Evolutionary conservation across 2,113 vertebrate genomes (phyloP), one percentile per base, ranked within the genome.

Genomic region (Neotoma lepida): DNA sequence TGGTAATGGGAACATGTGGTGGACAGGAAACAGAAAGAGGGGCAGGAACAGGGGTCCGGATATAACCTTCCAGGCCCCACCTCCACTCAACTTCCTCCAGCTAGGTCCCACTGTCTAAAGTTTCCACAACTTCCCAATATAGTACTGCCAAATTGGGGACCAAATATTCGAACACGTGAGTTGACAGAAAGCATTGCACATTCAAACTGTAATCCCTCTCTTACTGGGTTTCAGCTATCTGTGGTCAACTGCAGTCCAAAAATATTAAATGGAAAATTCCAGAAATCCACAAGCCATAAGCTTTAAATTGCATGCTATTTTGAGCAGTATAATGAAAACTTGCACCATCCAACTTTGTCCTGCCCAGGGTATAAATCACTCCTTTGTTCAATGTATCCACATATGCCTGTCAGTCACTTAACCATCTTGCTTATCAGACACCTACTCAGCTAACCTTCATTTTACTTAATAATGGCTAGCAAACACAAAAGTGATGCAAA

Each of bases 201-300:
- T 87, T 71, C 35, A 70, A 71, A 71, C 66, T 35, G 28, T 54
- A 87, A 51, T 64, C 44, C 20, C 33, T 39, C 22, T 87, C 66
- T 56, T 56, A 68, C 51, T 51, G 35, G 54, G 64, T 82, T 73
- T 88, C 49, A 73, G 66, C 81, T 81, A 74, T 28, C 54, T 54
- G 44, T 17, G 35, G 44, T 82, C 68, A 89, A 76, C 4, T 46
- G 39, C 4, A 15, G 28, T 30, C 39, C 30, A 30, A 81, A 90
- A 64, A 76, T 41, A 44, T 56, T 73, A 89, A 46, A 76, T 66
- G 70, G 86, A 85, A 94, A 76, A 76, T 85, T 90, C 80, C 70
- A 90, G 88, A 76, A 66, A 26, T 77, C 63, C 51, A 71, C 33
- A 73, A 63, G 54, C 58, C 56, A 44, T 49, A 70, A 51, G 24